Base-by-base conservation (phyloP, 2,888 invertebrate species). In the Perdita meconis region DNA sequence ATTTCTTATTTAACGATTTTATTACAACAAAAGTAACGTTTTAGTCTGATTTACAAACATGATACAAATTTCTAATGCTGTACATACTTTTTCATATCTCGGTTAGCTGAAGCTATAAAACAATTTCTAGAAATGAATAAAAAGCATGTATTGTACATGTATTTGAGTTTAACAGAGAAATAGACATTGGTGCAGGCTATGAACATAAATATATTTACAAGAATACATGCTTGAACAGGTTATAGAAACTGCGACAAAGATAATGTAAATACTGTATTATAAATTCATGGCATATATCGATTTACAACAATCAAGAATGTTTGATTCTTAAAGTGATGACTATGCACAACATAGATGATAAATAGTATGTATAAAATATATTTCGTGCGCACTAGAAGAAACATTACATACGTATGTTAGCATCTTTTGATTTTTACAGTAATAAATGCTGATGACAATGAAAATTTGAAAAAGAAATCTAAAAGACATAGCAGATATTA, bases 261-360 rank as follows among this genome's bases (percentile, higher is more conserved):
- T 10, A 64, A 64, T 75, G 64, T 75, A 60, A 64, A 68, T 77
- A 76, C 16, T 64, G 55, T 68, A 68, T 55, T 64, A 68, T 68
- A 64, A 75, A 50, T 26, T 64, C 38, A 30, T 36, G 51, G 59
- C 12, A 12, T 67, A 60, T 50, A 70, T 40, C 34, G 57, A 75
- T 6, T 53, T 71, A 42, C 34, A 76, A 76, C 40, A 69, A 60
- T 22, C 40, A 51, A 81, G 78, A 76, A 81, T 71, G 63, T 76
- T 81, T 76, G 51, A 69, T 70, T 67, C 51, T 50, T 67, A 2
- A 30, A 30, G 2, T 30, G 30, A 24, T 30, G 44, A 75, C 64
- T 61, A 56, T 63, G 76, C 75, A 75, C 63, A 75, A 38, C 19
- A 64, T 44, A 65, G 16, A 42, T 47, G 19, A 44, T 47, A 44